Base-by-base conservation (phyloP, 2,797 vertebrate species). In the Phrynocephalus forsythii region DNA sequence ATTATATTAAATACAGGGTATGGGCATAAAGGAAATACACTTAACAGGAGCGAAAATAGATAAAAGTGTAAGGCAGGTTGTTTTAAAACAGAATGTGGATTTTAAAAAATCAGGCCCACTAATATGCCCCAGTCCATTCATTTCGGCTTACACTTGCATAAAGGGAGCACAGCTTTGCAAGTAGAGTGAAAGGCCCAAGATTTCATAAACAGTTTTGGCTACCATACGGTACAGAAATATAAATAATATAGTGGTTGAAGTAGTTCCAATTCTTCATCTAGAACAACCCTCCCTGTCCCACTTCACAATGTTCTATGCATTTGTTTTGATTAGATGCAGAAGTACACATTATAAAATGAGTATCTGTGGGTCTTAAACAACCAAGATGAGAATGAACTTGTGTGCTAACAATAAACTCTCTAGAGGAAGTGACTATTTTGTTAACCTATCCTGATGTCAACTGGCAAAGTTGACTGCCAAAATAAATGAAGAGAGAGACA, bases 261-360 rank as follows among this genome's bases (percentile, higher is more conserved):
- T 16, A 11, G 4, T 67, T 63, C 30, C 11, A n/a, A 67, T 77
- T 48, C 26, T 50, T 38, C 56, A 48, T 85, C 73, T 10, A 48
- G 13, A 38, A 52, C 66, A 67, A 24, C 8, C 38, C 67, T 28
- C 2, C 30, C 44, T 28, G 66, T 3, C 8, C 44, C 22, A 76
- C 44, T 4, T 15, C 16, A 20, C 60, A 80, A 33, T 18, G 24
- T 33, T 33, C 22, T 76, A 20, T 7, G n/a, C 22, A 76, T 82
- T 52, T 79, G 44, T 79, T 87, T 76, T 67, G 26, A 87, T 52
- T 67, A 30, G 15, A 79, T 38, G 3, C 79, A 85, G 48, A 79
- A 66, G 26, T 52, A 52, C 22, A 44, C 18, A 52, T 79, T 79
- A 66, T 38, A 22, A 88, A 79, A 73, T 11, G 30, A 33, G n/a